Evolutionary conservation across 2,797 vertebrate genomes (phyloP).

Genomic region (Gallinago nigripennis): DNA sequence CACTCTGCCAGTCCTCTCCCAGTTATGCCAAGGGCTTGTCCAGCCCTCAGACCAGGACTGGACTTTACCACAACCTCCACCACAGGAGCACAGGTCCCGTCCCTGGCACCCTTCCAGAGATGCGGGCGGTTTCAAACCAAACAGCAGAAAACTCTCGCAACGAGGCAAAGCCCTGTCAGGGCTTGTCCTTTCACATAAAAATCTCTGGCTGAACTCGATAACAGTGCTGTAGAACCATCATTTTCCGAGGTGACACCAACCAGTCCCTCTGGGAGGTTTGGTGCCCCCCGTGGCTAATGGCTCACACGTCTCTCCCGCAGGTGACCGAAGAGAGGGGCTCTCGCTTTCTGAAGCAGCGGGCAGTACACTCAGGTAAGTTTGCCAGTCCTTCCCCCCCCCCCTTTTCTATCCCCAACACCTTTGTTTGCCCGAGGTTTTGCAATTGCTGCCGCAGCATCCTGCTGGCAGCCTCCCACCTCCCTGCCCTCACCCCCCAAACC

Average conservation of each 20-base stretch:
- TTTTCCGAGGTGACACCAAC: neutral
- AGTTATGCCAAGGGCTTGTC: neutral
- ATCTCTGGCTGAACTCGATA: rapidly evolving
- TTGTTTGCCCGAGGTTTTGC: neutral
- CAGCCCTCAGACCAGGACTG: neutral
- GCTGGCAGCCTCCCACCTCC: neutral
- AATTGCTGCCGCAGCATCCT: rapidly evolving
- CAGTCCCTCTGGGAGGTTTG: neutral
- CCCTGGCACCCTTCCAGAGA: neutral
- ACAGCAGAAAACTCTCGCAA: neutral
- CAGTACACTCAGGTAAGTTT: neutral
- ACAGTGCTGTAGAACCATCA: neutral
- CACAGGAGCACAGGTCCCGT: neutral
- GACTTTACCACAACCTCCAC: neutral
- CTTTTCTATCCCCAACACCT: neutral
- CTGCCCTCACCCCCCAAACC: neutral
- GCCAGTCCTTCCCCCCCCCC: neutral
- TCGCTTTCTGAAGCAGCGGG: constrained; percentile 43
- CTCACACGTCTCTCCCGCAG: neutral
- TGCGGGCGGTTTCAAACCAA: neutral
- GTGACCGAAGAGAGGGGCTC: neutral
- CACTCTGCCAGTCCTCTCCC: neutral
- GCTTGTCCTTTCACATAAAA: neutral
- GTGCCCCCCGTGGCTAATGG: neutral
- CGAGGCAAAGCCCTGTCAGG: neutral